A percentile compares a stretch with the other conserved stretches of the same genome.
These are phyloP conservation scores for Miopithecus talapoin DNA, from an alignment of 2,797 vertebrate genomes.

Conservation along the genomic window DNA sequence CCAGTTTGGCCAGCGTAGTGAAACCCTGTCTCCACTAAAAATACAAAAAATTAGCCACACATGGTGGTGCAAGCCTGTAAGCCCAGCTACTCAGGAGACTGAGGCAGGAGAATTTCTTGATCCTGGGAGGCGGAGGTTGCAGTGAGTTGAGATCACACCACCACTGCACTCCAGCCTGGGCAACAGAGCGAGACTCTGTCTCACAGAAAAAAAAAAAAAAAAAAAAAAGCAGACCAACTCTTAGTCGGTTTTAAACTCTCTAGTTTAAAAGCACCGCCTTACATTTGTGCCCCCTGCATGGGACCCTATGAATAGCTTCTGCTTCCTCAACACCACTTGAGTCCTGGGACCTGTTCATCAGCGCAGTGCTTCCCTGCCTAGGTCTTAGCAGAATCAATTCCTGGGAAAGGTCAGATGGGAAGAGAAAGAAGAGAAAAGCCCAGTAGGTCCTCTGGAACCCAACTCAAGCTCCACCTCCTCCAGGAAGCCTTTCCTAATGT, in stretches of 20 bases:
- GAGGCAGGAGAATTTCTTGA: no score
- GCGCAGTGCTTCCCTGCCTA: neutral
- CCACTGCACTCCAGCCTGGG: no score
- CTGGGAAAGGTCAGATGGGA: neutral
- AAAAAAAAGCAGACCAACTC: neutral
- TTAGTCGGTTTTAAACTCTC: neutral
- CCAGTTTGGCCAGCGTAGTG: no score
- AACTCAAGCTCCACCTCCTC: neutral
- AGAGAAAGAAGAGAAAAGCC: neutral
- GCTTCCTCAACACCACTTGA: neutral
- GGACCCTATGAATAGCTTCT: neutral
- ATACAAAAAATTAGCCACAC: no score
- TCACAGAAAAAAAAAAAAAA: no score
- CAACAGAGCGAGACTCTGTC: no score
- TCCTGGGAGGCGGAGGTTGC: no score
- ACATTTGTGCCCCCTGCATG: neutral
- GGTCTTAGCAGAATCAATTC: neutral
- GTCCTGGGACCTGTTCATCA: neutral
- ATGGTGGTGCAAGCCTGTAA: no score
- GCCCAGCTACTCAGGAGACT: no score
- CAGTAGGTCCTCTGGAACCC: neutral
- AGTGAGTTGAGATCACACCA: no score
- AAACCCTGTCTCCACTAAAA: no score
- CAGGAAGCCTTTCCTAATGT: neutral
- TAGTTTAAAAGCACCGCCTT: no score